Base-by-base conservation (phyloP, 2,888 invertebrate genomes). In the Invenusta paracnida region DNA sequence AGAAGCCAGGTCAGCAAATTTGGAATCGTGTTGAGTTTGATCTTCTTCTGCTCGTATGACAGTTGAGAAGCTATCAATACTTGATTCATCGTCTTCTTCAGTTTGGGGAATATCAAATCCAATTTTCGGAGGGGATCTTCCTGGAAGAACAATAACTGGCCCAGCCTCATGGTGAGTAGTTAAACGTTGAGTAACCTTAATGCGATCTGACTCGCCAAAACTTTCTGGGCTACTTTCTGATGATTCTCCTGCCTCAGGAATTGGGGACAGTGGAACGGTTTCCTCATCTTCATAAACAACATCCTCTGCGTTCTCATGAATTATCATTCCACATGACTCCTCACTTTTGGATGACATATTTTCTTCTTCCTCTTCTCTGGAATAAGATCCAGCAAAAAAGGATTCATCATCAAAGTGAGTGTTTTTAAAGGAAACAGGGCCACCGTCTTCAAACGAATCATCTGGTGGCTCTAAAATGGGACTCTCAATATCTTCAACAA, bases 221-320 rank as follows among this genome's bases (percentile, higher is more conserved):
- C 82, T 82, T 82, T 82, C 82, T 25, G 82, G 82, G 29, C 82
- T 82, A 30, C 82, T 82, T 30, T 82, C 82, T 82, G 31, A 30
- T 82, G 82, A 82, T 29, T 82, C 82, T 5, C 82, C 30, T 25
- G 29, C 29, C 28, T 82, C 82, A 5, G 31, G 31, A 23, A 82
- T 82, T 30, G 82, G 82, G 1, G 82, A 82, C 5, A 82, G 82
- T 5, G 82, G 29, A 5, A 30, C 17, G 2, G 29, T 29, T 30
- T 82, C 82, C 23, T 73, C 73, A 13, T 73, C 73, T 73, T 73
- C 73, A 73, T 73, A 73, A 73, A 73, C 73, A n/a, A 73, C 23
- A 25, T 73, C 73, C 23, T 73, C 73, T n/a, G 73, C 11, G 23
- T 5, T 73, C 23, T 73, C 73, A 73, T 73, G 73, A 25, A 73